These are phyloP conservation scores for Acrocephalus scirpaceus DNA, from an alignment of 2,797 vertebrate species.

Conservation along the genomic window DNA sequence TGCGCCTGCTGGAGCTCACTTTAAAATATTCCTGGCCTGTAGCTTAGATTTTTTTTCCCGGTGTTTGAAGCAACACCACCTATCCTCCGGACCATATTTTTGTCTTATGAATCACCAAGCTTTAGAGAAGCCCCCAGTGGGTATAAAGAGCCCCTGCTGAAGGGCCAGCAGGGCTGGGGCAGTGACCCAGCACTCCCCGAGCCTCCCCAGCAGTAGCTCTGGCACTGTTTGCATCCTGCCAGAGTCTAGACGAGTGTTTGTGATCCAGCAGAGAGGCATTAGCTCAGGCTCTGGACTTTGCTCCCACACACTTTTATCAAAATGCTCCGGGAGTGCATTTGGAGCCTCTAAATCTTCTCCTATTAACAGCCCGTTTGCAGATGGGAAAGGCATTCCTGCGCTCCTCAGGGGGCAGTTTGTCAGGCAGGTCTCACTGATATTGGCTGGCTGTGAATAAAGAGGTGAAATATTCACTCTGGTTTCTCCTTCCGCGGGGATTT, in stretches of 20 bases:
- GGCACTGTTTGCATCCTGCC: neutral
- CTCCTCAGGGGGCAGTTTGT: neutral
- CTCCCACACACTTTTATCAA: conserved; percentile 37
- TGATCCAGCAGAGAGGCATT: conserved; percentile 1
- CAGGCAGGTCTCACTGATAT: neutral
- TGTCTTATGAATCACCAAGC: neutral
- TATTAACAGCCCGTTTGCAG: conserved; percentile 7
- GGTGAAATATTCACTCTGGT: accelerated
- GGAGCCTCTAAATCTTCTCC: conserved; percentile 10
- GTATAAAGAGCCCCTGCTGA: neutral
- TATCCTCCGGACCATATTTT: neutral
- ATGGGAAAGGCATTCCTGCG: conserved; percentile 29
- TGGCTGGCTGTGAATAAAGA: neutral
- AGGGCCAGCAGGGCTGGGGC: neutral
- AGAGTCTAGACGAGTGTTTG: neutral
- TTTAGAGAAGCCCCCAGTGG: neutral
- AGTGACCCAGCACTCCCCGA: neutral
- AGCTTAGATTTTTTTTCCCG: neutral
- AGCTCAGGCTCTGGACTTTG: conserved; percentile 30
- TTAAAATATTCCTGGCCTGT: conserved; percentile 22
- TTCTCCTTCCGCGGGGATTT: neutral
- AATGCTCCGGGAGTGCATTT: neutral
- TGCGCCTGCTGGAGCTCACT: neutral
- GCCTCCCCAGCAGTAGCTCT: conserved; percentile 32
- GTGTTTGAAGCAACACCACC: neutral